These are phyloP conservation scores for Cardiocondyla obscurior DNA, from an alignment of 1,140 invertebrate genomes.

Conservation along the genomic window DNA sequence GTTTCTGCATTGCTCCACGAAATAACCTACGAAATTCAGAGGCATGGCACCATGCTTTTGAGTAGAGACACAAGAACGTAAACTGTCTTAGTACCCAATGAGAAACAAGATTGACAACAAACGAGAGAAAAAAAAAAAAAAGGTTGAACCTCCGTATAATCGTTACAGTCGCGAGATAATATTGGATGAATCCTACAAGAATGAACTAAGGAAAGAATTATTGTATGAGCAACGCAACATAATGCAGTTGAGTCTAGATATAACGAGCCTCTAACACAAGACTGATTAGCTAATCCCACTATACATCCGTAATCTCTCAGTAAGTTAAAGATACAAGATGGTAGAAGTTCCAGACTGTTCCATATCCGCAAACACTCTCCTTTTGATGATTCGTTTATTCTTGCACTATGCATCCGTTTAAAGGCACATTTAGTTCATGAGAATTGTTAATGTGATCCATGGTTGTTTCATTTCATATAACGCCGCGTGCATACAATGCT, in stretches of 20 bases:
- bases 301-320: slow-evolving; percentile 81
- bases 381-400: slow-evolving; percentile 32
- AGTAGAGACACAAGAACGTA: slow-evolving; percentile 80
- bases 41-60: slow-evolving; percentile 72
- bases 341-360: slow-evolving; percentile 80
- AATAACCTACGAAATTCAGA: slow-evolving; percentile 61
- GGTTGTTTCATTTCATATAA: slow-evolving; percentile 41
- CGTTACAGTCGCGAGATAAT: slow-evolving; percentile 58
- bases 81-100: slow-evolving; percentile 79
- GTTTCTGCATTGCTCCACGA: slow-evolving; percentile 38
- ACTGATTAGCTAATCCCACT: slow-evolving; percentile 84
- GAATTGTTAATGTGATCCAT: slow-evolving; percentile 36
- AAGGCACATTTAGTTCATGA: slow-evolving; percentile 50
- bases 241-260: slow-evolving; percentile 74
- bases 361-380: slow-evolving; percentile 63
- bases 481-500: background rate
- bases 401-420: slow-evolving; percentile 68
- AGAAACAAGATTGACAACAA: slow-evolving; percentile 79
- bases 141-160: slow-evolving; percentile 62
- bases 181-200: slow-evolving; percentile 57
- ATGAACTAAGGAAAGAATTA: slow-evolving; percentile 56
- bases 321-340: slow-evolving; percentile 79
- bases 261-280: slow-evolving; percentile 84
- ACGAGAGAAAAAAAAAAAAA: slow-evolving; percentile 63
- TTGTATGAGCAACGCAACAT: slow-evolving; percentile 52